Conservation (phyloP, 2,113 vertebrate genomes). For the Xiphias gladius region DNA sequence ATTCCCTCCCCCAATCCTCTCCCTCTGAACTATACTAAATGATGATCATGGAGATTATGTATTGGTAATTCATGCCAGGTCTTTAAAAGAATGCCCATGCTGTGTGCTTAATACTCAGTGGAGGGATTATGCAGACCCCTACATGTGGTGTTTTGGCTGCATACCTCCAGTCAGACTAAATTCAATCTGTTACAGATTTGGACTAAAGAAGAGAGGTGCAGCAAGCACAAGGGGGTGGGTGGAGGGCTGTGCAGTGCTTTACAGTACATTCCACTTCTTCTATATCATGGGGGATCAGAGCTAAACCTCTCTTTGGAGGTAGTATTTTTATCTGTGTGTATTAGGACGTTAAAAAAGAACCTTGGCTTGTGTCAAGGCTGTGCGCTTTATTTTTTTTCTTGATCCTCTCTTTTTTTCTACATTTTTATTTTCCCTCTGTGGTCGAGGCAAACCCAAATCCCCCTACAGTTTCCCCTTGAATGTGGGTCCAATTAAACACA, state of each 20-base stretch:
- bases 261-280: constrained; percentile 71
- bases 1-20: constrained; percentile 19
- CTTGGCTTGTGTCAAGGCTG: constrained; percentile 64
- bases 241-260: constrained; percentile 31
- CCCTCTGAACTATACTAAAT: constrained; percentile 64
- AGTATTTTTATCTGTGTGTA: constrained; percentile 65
- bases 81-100: constrained; percentile 81
- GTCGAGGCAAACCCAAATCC: constrained; percentile 73
- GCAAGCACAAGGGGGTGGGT: constrained; percentile 53
- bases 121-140: constrained; percentile 80
- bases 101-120: constrained; percentile 80
- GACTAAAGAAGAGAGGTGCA: constrained; percentile 72
- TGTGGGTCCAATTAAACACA: constrained; percentile 83
- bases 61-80: constrained; percentile 79
- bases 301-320: constrained; percentile 62
- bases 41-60: constrained; percentile 81
- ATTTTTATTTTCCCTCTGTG: constrained; percentile 77
- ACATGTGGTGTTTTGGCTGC: constrained; percentile 85
- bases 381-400: constrained; percentile 36
- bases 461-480: constrained; percentile 68
- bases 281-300: constrained; percentile 69
- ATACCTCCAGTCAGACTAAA: constrained; percentile 85
- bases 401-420: constrained; percentile 31
- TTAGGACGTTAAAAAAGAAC: constrained; percentile 61
- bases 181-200: constrained; percentile 86